These are phyloP conservation scores for Anguilla japonica DNA, from an alignment of 2,113 vertebrate species.

Conservation along the genomic window DNA sequence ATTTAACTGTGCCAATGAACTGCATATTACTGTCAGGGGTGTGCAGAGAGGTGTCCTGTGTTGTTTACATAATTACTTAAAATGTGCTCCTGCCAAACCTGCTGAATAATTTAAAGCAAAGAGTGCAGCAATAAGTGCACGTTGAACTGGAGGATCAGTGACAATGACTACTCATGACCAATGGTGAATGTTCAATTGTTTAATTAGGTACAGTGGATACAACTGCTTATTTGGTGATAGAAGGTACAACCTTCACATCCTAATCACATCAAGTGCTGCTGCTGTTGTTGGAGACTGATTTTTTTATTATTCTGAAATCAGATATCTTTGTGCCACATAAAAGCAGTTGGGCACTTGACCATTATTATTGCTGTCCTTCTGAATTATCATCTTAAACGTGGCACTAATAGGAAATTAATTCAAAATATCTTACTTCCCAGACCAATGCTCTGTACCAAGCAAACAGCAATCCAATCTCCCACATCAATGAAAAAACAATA, in stretches of 20 bases:
- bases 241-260: background rate
- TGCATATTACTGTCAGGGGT: background rate
- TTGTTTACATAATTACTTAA: constrained; percentile 2
- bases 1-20: background rate
- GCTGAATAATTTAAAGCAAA: background rate
- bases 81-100: background rate
- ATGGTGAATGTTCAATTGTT: background rate
- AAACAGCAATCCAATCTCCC: too few relatives aligned
- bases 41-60: background rate
- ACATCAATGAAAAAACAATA: too few relatives aligned
- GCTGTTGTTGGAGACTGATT: background rate
- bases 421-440: too few relatives aligned
- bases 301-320: background rate
- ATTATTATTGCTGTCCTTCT: too few relatives aligned
- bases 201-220: background rate
- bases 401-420: too few relatives aligned
- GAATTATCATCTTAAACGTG: too few relatives aligned
- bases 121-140: background rate
- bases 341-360: too few relatives aligned
- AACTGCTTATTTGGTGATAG: background rate
- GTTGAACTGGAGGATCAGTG: background rate
- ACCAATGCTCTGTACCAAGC: too few relatives aligned
- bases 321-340: background rate
- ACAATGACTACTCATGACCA: constrained; percentile 1
- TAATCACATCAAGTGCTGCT: too few relatives aligned